A percentile compares a stretch with the other conserved stretches of the same genome.
Evolutionary conservation across 2,888 invertebrate species (phyloP).

Genomic region (Sesia apiformis): DNA sequence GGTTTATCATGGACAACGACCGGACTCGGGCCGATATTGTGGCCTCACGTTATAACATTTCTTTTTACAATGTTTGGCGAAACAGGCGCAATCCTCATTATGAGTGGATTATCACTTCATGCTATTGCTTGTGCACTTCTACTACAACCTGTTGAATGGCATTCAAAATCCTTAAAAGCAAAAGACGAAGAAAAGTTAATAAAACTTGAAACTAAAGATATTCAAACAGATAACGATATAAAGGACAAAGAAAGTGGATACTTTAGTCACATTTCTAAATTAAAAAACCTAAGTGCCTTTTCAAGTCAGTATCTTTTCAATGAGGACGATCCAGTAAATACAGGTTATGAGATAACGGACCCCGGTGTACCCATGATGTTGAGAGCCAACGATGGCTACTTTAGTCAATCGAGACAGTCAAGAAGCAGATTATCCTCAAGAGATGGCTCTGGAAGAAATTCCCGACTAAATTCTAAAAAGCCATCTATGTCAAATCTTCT

Average conservation of each 20-base stretch:
- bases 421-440: slow-evolving; percentile 51
- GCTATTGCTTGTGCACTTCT: slow-evolving; percentile 79
- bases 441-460: slow-evolving; percentile 56
- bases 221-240: slow-evolving; percentile 18
- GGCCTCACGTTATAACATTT: slow-evolving; percentile 80
- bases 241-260: slow-evolving; percentile 50
- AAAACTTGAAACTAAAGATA: slow-evolving; percentile 14
- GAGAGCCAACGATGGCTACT: slow-evolving; percentile 77
- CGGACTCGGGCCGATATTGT: slow-evolving; percentile 81
- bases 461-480: slow-evolving; percentile 60
- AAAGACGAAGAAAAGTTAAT: slow-evolving; percentile 38
- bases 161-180: slow-evolving; percentile 62
- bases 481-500: slow-evolving; percentile 62
- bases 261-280: slow-evolving; percentile 49
- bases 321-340: slow-evolving; percentile 76
- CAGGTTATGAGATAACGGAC: slow-evolving; percentile 79
- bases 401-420: slow-evolving; percentile 66
- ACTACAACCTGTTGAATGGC: slow-evolving; percentile 85
- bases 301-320: slow-evolving; percentile 79
- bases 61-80: slow-evolving; percentile 77
- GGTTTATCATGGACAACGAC: slow-evolving; percentile 82
- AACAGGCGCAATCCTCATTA: slow-evolving; percentile 78
- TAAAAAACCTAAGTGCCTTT: slow-evolving; percentile 61
- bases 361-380: slow-evolving; percentile 81
- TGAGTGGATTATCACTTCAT: slow-evolving; percentile 80